phyloP scores from a whole-genome alignment of 2,113 vertebrate species.

The Gobiocypris rarus region DNA sequence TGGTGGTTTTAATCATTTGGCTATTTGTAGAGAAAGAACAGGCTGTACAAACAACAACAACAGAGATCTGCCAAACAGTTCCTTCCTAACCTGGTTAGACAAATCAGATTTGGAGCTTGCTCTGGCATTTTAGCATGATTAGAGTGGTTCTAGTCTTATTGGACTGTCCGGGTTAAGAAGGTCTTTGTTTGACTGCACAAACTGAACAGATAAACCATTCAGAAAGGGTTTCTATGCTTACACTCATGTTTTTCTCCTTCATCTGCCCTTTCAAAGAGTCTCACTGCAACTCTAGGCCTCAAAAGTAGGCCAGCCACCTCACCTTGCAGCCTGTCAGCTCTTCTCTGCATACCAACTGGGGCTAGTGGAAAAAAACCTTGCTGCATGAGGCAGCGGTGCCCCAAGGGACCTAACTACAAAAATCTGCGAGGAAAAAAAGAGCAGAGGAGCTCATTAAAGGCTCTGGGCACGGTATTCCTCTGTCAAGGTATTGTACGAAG shows the following conservation, averaged over 20 bases:
- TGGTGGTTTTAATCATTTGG: constrained; percentile 35
- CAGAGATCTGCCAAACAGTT: background rate
- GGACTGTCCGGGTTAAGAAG: constrained; percentile 49
- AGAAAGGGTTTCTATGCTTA: background rate
- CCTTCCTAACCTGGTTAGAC: constrained; percentile 14
- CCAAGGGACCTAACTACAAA: constrained; percentile 30
- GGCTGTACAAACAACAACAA: background rate
- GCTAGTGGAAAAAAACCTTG: background rate
- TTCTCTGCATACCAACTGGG: background rate
- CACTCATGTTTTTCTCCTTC: constrained; percentile 37
- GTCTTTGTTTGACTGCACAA: constrained; percentile 62
- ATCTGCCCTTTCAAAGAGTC: constrained; percentile 41
- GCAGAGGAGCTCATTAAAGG: constrained; percentile 48
- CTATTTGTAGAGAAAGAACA: constrained; percentile 12
- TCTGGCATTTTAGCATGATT: constrained; percentile 16
- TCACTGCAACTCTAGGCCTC: constrained; percentile 31
- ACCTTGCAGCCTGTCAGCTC: constrained; percentile 30
- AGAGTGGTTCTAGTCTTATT: constrained; percentile 47
- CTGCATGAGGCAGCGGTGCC: constrained; percentile 15
- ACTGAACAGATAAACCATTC: constrained; percentile 33
- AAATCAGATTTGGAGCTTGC: constrained; percentile 6
- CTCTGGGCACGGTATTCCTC: constrained; percentile 30
- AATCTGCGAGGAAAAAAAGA: constrained; percentile 20
- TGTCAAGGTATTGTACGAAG: constrained; percentile 21
- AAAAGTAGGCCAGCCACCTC: constrained; percentile 49